Evolutionary conservation across 2,888 invertebrate species (phyloP).

Genomic region (Drosophila testacea): DNA sequence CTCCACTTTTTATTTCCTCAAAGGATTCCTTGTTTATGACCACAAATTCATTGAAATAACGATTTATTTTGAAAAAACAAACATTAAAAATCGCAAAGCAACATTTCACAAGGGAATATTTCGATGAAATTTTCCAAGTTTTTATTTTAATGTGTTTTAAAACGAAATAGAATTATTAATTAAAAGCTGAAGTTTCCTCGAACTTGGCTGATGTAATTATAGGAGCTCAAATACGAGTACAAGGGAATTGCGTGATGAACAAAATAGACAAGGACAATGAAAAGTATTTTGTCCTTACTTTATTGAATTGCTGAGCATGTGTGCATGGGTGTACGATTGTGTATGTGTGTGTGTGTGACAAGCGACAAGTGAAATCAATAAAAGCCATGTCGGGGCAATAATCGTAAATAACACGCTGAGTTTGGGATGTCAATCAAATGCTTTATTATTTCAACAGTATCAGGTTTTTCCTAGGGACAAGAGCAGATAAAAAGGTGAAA

Average conservation of each 20-base stretch:
- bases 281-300: slow-evolving; percentile 17
- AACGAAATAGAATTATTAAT: slow-evolving; percentile 16
- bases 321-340: slow-evolving; percentile 3
- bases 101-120: not conserved
- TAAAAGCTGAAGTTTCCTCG: slow-evolving; percentile 10
- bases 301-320: slow-evolving; percentile 6
- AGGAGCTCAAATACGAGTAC: not conserved
- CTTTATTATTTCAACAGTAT: slow-evolving; percentile 68
- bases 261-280: slow-evolving; percentile 34
- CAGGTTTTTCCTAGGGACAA: slow-evolving; percentile 2
- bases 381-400: slow-evolving; percentile 59
- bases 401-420: slow-evolving; percentile 71
- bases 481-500: slow-evolving; percentile 18
- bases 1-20: not conserved
- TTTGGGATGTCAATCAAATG: slow-evolving; percentile 62
- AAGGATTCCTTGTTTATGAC: slow-evolving; percentile 2
- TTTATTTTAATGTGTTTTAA: not conserved
- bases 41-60: not conserved
- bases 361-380: slow-evolving; percentile 59
- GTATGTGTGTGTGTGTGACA: slow-evolving; percentile 25
- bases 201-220: slow-evolving; percentile 25
- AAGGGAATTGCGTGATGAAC: slow-evolving; percentile 32
- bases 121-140: slow-evolving; percentile 3
- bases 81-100: not conserved
- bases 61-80: not conserved